phyloP scores from a whole-genome alignment of 2,888 invertebrate species.

The Ichneumoninae sp. region DNA sequence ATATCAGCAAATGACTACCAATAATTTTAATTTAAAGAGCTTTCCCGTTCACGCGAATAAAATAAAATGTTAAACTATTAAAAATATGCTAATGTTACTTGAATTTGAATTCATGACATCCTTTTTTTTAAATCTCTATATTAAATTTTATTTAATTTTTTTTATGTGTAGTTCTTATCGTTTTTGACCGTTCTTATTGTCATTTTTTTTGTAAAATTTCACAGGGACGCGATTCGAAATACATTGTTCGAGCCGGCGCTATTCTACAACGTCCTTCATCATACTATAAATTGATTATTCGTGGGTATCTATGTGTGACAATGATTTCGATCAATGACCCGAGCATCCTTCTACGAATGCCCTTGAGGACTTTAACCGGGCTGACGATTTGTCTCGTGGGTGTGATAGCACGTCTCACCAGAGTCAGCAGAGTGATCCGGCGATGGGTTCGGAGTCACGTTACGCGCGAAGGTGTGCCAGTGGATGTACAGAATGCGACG shows the following conservation, averaged over 20 bases:
- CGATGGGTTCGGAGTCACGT: conserved; percentile 47
- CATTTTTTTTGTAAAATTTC: background rate
- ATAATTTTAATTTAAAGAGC: too few relatives aligned
- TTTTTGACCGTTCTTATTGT: background rate
- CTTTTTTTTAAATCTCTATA: background rate
- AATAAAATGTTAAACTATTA: too few relatives aligned
- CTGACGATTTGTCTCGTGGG: conserved; percentile 51
- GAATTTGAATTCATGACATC: background rate
- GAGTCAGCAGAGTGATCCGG: conserved; percentile 64
- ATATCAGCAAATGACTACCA: too few relatives aligned
- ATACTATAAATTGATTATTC: background rate
- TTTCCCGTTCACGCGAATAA: too few relatives aligned
- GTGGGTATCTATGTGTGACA: background rate
- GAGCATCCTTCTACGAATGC: conserved; percentile 36
- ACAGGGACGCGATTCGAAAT: background rate
- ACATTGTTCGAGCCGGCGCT: too few relatives aligned
- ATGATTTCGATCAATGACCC: conserved; percentile 25
- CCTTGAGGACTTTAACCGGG: conserved; percentile 29
- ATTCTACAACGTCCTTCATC: background rate
- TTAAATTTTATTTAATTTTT: too few relatives aligned
- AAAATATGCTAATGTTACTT: background rate
- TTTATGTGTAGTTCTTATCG: background rate
- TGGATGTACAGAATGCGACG: conserved; percentile 12
- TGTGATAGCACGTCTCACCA: conserved; percentile 56
- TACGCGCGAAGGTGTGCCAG: conserved; percentile 37